Base-by-base conservation (phyloP, 2,888 invertebrate species). In the Spialia ferax region DNA sequence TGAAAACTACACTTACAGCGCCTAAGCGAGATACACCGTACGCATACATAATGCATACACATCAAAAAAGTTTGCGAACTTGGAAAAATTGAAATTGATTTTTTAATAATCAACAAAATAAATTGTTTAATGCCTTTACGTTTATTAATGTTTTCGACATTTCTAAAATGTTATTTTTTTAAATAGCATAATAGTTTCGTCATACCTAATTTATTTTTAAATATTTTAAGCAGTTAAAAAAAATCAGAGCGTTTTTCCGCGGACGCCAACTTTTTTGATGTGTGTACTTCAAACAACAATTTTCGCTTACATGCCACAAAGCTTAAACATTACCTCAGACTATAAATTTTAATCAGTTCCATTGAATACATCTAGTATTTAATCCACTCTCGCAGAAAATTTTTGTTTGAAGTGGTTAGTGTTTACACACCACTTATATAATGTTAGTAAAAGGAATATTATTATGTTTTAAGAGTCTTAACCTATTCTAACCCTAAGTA, bases 241-340 rank as follows among this genome's bases (percentile, higher is more conserved):
- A n/a, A n/a, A n/a, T n/a, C n/a, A n/a, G n/a, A n/a, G n/a, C n/a
- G n/a, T n/a, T n/a, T n/a, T n/a, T n/a, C n/a, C n/a, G n/a, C n/a
- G n/a, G n/a, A n/a, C n/a, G n/a, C n/a, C n/a, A n/a, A n/a, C n/a
- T n/a, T n/a, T n/a, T n/a, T n/a, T n/a, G n/a, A n/a, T n/a, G n/a
- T n/a, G n/a, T n/a, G n/a, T 57, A 82, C 86, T 87, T 86, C 88
- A 88, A 89, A 89, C 89, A 88, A 87, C 77, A 85, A 88, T 85
- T 87, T 86, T 85, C 85, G 77, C 75, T 64, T 77, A 79, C 70
- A 82, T 82, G 45, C 76, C 75, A 70, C 80, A 29, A 32, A 60
- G 60, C 66, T 66, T 66, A 66, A 60, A 60, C 22, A 82, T 82
- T 83, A 87, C 78, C 84, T 91, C 87, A 88, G 88, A 89, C 88